phyloP scores from a whole-genome alignment of 1,140 invertebrate species.

The Medauroidea extradentata region DNA sequence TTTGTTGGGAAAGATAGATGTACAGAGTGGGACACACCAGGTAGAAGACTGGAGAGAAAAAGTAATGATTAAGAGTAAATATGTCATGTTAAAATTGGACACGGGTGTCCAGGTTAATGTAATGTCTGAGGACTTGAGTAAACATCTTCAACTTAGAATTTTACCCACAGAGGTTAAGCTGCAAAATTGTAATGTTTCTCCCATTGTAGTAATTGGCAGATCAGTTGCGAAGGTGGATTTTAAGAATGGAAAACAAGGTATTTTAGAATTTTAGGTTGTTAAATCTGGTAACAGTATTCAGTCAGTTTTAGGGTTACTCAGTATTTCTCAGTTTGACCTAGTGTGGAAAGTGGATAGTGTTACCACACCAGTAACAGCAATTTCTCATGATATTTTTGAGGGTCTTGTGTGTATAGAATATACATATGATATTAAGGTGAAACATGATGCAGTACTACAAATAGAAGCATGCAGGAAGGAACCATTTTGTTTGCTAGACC shows the following conservation, averaged over 20 bases:
- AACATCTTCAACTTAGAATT: background rate
- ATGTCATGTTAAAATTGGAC: slow-evolving; percentile 11
- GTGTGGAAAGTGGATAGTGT: background rate
- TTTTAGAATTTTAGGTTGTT: too few relatives aligned
- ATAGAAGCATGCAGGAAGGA: slow-evolving; percentile 28
- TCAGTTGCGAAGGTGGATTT: background rate
- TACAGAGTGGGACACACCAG: slow-evolving; percentile 1
- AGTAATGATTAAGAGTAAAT: slow-evolving; percentile 12
- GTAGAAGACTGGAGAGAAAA: slow-evolving; percentile 11
- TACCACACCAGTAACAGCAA: background rate
- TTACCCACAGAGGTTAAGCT: background rate
- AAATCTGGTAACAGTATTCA: background rate
- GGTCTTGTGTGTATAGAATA: slow-evolving; percentile 17
- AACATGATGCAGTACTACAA: slow-evolving; percentile 15
- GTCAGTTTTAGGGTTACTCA: slow-evolving; percentile 1
- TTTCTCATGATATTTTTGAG: slow-evolving; percentile 13
- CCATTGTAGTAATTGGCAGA: background rate
- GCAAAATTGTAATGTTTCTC: background rate
- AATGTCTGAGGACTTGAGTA: background rate
- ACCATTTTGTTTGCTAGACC: slow-evolving; percentile 29
- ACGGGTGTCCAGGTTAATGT: slow-evolving; percentile 6
- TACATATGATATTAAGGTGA: slow-evolving; percentile 23
- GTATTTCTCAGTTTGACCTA: slow-evolving; percentile 1
- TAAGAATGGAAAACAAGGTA: background rate
- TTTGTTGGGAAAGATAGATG: background rate